Percentiles rank a stretch among this genome's conserved stretches.
Conservation (phyloP, 2,113 vertebrate species). For the Callocephalon fimbriatum region DNA sequence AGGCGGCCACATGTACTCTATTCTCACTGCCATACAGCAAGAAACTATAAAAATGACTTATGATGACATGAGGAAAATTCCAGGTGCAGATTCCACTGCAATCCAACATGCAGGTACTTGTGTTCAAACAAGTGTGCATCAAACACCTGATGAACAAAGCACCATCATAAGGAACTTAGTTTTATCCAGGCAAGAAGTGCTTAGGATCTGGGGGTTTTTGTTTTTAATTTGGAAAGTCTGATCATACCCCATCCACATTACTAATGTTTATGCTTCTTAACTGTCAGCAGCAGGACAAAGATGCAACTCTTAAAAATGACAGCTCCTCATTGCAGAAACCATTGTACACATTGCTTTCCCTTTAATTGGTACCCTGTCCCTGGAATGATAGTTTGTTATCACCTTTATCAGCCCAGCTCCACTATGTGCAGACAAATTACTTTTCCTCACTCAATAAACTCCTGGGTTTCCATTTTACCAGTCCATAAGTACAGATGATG, state of each 20-base stretch:
- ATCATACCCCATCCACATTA: neutral
- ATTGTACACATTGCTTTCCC: neutral
- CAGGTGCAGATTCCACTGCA: neutral
- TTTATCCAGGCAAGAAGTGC: neutral
- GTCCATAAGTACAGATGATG: neutral
- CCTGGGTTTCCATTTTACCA: neutral
- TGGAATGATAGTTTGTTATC: neutral
- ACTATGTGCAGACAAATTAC: neutral
- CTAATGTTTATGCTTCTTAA: neutral
- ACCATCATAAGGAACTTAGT: neutral
- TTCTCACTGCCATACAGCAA: neutral
- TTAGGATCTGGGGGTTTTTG: neutral
- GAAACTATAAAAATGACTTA: neutral
- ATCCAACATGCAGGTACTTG: neutral
- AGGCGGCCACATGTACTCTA: neutral
- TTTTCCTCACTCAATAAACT: neutral
- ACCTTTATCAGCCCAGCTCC: neutral
- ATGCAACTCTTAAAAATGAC: neutral
- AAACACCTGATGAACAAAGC: neutral
- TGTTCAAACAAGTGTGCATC: neutral
- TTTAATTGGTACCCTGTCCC: neutral
- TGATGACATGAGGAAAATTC: neutral
- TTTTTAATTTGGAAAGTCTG: neutral
- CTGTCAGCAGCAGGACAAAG: neutral
- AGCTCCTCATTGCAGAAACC: neutral